These are phyloP conservation scores for Podilymbus podiceps DNA, from an alignment of 2,113 vertebrate genomes.

Conservation along the genomic window DNA sequence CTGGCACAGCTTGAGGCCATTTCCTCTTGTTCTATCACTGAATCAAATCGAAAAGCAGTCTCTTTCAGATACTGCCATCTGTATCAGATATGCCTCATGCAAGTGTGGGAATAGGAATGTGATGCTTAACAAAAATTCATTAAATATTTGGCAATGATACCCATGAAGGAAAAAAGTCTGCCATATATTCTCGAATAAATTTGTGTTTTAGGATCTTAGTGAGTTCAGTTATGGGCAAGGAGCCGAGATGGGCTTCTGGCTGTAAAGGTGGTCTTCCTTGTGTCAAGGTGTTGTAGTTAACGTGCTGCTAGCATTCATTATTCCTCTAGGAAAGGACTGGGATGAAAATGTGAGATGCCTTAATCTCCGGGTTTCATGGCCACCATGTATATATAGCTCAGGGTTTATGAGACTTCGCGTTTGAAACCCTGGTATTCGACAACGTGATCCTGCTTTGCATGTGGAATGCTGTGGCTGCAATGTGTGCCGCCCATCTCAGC, in stretches of 20 bases:
- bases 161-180: no score
- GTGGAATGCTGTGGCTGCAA: neutral
- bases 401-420: neutral
- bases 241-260: accelerated
- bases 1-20: no score
- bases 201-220: neutral
- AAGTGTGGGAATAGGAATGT: neutral
- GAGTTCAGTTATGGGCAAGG: neutral
- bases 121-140: neutral
- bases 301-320: accelerated
- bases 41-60: neutral
- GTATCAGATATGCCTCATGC: neutral
- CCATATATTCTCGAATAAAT: neutral
- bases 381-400: neutral
- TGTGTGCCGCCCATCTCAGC: neutral
- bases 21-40: no score
- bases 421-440: accelerated
- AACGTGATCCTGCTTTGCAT: neutral
- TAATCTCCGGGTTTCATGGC: neutral
- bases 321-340: neutral
- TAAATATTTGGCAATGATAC: neutral
- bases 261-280: neutral
- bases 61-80: neutral
- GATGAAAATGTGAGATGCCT: neutral
- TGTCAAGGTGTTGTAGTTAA: neutral